Conservation (phyloP, 2,888 invertebrate genomes). For the Ormia ochracea region DNA sequence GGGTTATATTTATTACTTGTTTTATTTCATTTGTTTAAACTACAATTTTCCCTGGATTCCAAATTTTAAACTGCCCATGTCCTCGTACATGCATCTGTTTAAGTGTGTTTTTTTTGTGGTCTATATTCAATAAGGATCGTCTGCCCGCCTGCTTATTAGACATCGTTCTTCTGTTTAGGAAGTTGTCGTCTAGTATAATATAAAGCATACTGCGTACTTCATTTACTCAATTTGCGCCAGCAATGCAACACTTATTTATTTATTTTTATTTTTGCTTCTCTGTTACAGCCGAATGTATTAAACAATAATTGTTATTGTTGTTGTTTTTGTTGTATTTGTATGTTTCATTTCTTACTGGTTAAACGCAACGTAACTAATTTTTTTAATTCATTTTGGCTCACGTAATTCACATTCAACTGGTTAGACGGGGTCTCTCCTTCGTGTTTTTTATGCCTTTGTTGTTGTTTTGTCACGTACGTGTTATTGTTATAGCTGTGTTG, state of each 20-base stretch:
- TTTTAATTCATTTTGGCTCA: conserved; percentile 56
- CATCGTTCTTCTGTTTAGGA: conserved; percentile 36
- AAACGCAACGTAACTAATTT: conserved; percentile 28
- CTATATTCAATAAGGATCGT: too few relatives aligned
- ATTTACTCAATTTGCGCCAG: background rate
- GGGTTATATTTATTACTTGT: background rate
- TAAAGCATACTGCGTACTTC: conserved; percentile 45
- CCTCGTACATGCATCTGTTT: too few relatives aligned
- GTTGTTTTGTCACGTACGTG: background rate
- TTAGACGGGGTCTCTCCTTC: conserved; percentile 53
- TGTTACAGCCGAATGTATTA: background rate
- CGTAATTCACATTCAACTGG: conserved; percentile 65
- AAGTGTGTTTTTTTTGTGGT: too few relatives aligned
- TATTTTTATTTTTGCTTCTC: conserved; percentile 24
- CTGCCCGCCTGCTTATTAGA: conserved; percentile 4
- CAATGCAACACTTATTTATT: conserved; percentile 31
- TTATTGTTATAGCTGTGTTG: conserved; percentile 13
- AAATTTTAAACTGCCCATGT: too few relatives aligned
- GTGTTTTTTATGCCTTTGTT: background rate
- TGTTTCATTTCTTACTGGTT: conserved; percentile 29
- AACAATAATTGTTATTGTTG: background rate
- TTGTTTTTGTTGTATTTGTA: conserved; percentile 29
- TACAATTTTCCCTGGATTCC: too few relatives aligned
- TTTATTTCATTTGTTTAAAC: too few relatives aligned
- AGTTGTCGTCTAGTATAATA: conserved; percentile 48